Conservation (phyloP, 2,888 invertebrate species). For the Aquatica leii region DNA sequence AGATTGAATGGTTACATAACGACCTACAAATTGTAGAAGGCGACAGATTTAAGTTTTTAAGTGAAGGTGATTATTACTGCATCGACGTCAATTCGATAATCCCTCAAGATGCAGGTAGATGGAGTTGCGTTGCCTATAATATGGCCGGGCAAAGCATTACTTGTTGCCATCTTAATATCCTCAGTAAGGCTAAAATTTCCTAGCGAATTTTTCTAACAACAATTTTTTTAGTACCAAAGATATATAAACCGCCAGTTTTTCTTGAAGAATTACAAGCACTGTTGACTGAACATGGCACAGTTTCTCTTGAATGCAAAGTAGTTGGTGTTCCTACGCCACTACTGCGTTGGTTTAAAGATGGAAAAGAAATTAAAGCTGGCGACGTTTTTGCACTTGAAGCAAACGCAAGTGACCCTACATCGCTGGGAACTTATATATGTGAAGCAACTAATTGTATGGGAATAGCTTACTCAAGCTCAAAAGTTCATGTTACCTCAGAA, state of each 20-base stretch:
- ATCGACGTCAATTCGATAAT: constrained; percentile 84
- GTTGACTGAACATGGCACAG: constrained; percentile 87
- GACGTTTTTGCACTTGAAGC: constrained; percentile 89
- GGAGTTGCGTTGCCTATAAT: constrained; percentile 87
- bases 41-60: constrained; percentile 77
- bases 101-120: constrained; percentile 83
- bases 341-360: constrained; percentile 81
- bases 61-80: constrained; percentile 88
- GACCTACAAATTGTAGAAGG: constrained; percentile 78
- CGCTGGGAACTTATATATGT: constrained; percentile 86
- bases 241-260: constrained; percentile 88
- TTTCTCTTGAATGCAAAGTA: constrained; percentile 90
- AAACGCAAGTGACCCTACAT: constrained; percentile 84
- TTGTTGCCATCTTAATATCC: constrained; percentile 79
- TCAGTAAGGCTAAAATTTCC: constrained; percentile 62
- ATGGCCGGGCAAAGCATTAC: constrained; percentile 77
- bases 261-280: constrained; percentile 84
- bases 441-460: constrained; percentile 92
- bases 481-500: constrained; percentile 81
- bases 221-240: constrained; percentile 75
- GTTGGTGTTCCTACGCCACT: constrained; percentile 86
- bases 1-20: constrained; percentile 91
- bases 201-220: neutral
- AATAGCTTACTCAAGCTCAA: constrained; percentile 81
- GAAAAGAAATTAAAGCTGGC: constrained; percentile 86